Base-by-base conservation (phyloP, 1,140 invertebrate genomes). In the Acyrthosiphon pisum region DNA sequence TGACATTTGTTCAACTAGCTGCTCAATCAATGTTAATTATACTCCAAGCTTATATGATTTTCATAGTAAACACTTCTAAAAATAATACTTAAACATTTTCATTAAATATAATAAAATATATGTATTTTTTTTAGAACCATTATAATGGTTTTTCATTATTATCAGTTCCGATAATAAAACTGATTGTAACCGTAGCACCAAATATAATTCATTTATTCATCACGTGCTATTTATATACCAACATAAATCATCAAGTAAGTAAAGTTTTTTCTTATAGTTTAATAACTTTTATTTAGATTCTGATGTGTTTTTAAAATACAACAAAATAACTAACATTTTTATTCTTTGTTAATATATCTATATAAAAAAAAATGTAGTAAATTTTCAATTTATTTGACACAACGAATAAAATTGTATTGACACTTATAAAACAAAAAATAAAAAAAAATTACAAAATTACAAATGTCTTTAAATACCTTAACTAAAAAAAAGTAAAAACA, bases 21-120 rank as follows among this genome's bases (percentile, higher is more conserved):
- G 60, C 60, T 68, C 60, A 68, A n/a, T 68, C 60, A n/a, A 68
- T 68, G 60, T n/a, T 68, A 68, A 68, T 68, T 68, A 68, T 68
- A 68, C 11, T 68, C 6, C 60, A 68, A 68, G 60, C 60, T 4
- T 68, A 68, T 14, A 68, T 68, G 60, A 68, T 68, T n/a, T 68
- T 68, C 18, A 68, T 68, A 68, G 60, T 68, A 68, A 68, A n/a
- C 11, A 68, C 60, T 18, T n/a, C 0, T 4, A 68, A 68, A 30
- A 68, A n/a, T n/a, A 18, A n/a, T 3, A 68, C 30, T 68, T 68
- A 30, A 11, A 68, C 0, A 68, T 68, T n/a, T n/a, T 68, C 11
- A 68, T 30, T 68, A 41, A 41, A 41, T 41, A 41, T n/a, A 60
- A 68, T 68, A n/a, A n/a, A n/a, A 68, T n/a, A n/a, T 68, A 14